Base-by-base conservation (phyloP, 2,113 vertebrate species). In the Verasper variegatus region DNA sequence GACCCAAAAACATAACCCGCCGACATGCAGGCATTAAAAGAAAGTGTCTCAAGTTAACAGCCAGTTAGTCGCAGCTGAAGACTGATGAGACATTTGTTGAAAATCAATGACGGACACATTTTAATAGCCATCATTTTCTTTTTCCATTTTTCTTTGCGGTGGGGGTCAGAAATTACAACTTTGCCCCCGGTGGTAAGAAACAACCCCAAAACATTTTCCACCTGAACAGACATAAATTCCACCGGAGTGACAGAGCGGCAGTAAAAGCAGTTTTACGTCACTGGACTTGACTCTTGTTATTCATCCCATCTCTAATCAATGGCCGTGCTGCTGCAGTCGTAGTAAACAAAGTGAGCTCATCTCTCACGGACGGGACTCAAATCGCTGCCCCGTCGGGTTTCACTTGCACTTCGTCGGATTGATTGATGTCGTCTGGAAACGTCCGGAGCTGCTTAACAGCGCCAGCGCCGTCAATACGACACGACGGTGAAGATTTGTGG, bases 331-430 rank as follows among this genome's bases (percentile, higher is more conserved):
- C 42, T 68, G 78, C 83, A 54, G 68, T 8, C 11, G 42, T 45
- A 62, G 82, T 82, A 85, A 83, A 85, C 80, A 86, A 77, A 78
- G 68, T 47, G 5, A 79, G 63, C 69, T 72, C 1, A 49, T 71
- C 71, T 69, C 66, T 64, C 60, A 0, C 17, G 14, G 64, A 40
- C 76, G 4, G 13, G 61, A 58, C 49, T 79, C 49, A 57, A 72
- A 75, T 82, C 45, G 79, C 80, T 47, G 68, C 12, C 68, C 56
- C 58, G 10, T 58, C 18, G 3, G 27, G 23, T 68, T 20, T 59
- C 9, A 66, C 52, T 23, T 72, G 71, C 65, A 61, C 74, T 68
- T 74, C 54, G 60, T 6, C 1, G 27, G 64, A 82, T 60, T 71
- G 79, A 89, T 69, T 74, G 65, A 68, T 64, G 45, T 45, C 4